Evolutionary conservation across 2,888 invertebrate genomes (phyloP).

Genomic region (Acronicta aceris): DNA sequence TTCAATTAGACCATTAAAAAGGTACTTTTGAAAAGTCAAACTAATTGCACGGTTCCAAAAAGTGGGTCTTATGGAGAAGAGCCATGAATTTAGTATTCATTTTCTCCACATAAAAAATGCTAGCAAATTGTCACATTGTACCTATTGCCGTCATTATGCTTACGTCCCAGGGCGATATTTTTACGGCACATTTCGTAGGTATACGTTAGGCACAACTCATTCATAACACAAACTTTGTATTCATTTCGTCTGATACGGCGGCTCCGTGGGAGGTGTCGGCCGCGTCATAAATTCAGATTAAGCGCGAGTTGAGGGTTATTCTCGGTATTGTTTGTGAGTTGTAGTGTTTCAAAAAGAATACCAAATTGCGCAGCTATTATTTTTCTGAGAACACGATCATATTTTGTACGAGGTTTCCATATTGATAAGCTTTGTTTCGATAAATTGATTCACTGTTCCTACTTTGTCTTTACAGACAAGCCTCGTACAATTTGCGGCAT

Average conservation of each 20-base stretch:
- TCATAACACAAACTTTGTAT: constrained; percentile 68
- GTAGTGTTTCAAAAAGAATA: no score
- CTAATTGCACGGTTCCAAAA: no score
- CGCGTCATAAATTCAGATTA: constrained; percentile 71
- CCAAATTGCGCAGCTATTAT: no score
- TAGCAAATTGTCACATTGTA: constrained; percentile 51
- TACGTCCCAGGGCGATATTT: constrained; percentile 27
- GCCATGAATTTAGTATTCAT: constrained; percentile 19
- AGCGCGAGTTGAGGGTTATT: constrained; percentile 41
- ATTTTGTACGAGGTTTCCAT: no score
- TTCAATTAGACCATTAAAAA: no score
- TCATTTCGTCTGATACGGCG: constrained; percentile 63
- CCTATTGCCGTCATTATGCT: constrained; percentile 30
- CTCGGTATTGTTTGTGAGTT: constrained; percentile 21
- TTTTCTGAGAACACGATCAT: background rate
- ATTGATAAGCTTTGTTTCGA: no score
- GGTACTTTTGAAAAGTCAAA: no score
- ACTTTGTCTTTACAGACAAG: no score
- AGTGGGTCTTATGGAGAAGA: no score
- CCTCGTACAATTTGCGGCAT: no score
- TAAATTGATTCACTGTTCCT: no score
- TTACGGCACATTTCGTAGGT: constrained; percentile 31
- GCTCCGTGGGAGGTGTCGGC: constrained; percentile 61
- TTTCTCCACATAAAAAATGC: constrained; percentile 32
- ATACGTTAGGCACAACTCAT: constrained; percentile 55